These are phyloP conservation scores for Aulostomus chinensis DNA, from an alignment of 2,797 vertebrate species.

Conservation along the genomic window DNA sequence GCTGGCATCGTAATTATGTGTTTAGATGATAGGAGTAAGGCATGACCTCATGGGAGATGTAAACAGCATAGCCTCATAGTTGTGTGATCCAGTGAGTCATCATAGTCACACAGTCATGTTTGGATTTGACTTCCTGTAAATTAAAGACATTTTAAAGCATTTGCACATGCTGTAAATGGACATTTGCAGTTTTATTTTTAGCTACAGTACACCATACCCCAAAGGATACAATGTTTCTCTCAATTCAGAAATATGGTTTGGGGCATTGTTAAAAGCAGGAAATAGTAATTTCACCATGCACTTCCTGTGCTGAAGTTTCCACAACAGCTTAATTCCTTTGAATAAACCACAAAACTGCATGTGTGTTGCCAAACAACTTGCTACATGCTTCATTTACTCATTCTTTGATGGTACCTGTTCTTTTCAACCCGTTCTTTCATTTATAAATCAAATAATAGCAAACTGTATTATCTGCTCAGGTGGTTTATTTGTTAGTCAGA, in stretches of 20 bases:
- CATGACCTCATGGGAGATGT: constrained; percentile 77
- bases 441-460: no score
- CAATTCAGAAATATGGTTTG: constrained; percentile 63
- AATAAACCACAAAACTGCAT: constrained; percentile 5
- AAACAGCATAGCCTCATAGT: constrained; percentile 70
- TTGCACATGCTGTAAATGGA: constrained; percentile 36
- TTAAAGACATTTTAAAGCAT: constrained; percentile 57
- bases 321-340: constrained; percentile 36
- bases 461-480: constrained; percentile 17
- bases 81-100: constrained; percentile 76
- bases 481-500: constrained; percentile 37
- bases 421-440: no score
- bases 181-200: constrained; percentile 42
- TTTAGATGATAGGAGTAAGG: constrained; percentile 75
- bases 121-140: constrained; percentile 68
- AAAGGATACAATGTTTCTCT: constrained; percentile 17
- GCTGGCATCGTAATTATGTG: constrained; percentile 70
- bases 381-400: background rate
- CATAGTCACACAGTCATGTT: constrained; percentile 62
- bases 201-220: background rate
- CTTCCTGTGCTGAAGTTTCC: constrained; percentile 57
- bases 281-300: constrained; percentile 51
- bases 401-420: constrained; percentile 1
- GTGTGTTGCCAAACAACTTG: constrained; percentile 2
- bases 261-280: constrained; percentile 74